These are phyloP conservation scores for Plectus sambesii DNA, from an alignment of 1,140 invertebrate genomes.

Conservation along the genomic window DNA sequence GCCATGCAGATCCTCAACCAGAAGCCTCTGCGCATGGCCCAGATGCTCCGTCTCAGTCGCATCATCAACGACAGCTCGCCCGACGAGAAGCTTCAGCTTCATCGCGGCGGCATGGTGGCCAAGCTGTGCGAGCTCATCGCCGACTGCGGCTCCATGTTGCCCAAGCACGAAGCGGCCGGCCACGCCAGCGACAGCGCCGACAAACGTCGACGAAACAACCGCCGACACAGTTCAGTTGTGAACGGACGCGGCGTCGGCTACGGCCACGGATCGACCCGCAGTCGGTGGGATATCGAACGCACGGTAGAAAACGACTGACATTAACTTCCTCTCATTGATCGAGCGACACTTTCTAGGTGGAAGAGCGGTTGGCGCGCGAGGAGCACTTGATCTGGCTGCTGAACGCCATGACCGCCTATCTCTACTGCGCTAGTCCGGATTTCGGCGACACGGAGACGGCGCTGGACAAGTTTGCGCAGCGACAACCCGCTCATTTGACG, in stretches of 20 bases:
- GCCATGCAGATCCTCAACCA: conserved; percentile 17
- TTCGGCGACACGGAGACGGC: conserved; percentile 15
- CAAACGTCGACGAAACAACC: neutral
- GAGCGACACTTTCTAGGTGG: conserved; percentile 27
- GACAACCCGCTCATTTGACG: conserved; percentile 12
- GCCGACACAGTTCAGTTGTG: conserved; percentile 5
- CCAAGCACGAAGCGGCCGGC: conserved; percentile 12
- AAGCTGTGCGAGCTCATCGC: conserved; percentile 15
- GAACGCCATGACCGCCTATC: conserved; percentile 33
- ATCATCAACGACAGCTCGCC: conserved; percentile 18
- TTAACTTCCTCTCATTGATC: conserved; percentile 43
- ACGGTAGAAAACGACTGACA: conserved; percentile 79
- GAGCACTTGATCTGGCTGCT: conserved; percentile 43
- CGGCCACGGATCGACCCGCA: conserved; percentile 82
- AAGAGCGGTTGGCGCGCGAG: conserved; percentile 28
- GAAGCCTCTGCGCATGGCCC: conserved; percentile 27
- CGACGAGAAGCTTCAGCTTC: conserved; percentile 25
- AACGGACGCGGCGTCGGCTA: conserved; percentile 69
- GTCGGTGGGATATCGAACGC: conserved; percentile 89
- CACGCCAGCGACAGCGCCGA: conserved; percentile 17
- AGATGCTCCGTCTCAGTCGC: conserved; percentile 30
- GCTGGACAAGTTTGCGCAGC: conserved; percentile 13
- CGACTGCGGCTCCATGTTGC: conserved; percentile 3
- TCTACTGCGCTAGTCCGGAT: conserved; percentile 28
- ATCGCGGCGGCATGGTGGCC: conserved; percentile 7